Evolutionary conservation across 2,113 vertebrate species (phyloP).

Genomic region (Danionella cerebrum): DNA sequence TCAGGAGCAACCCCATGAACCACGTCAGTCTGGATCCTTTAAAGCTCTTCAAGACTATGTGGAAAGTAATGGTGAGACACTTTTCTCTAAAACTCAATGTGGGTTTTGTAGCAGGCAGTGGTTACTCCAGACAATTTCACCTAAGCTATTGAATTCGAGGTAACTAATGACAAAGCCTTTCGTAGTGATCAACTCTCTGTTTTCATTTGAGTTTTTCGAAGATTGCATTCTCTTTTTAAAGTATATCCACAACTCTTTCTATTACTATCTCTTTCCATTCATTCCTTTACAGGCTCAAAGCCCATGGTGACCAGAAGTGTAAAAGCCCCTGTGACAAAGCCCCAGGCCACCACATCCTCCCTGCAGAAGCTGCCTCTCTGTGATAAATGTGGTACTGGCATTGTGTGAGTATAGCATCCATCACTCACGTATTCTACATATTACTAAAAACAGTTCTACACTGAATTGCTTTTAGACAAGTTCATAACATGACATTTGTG

Average conservation of each 20-base stretch:
- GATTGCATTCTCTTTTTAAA: background rate
- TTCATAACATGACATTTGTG: background rate
- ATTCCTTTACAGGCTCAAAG: conserved; percentile 70
- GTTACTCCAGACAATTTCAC: too few relatives aligned
- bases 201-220: background rate
- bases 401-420: conserved; percentile 76
- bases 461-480: background rate
- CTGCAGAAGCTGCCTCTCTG: conserved; percentile 88
- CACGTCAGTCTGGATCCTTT: conserved; percentile 94
- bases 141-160: too few relatives aligned
- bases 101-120: too few relatives aligned
- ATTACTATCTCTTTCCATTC: background rate
- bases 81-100: background rate
- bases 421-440: too few relatives aligned
- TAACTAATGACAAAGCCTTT: too few relatives aligned
- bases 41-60: conserved; percentile 89
- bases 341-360: conserved; percentile 57
- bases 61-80: conserved; percentile 78
- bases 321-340: conserved; percentile 81
- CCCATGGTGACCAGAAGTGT: conserved; percentile 82
- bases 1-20: conserved; percentile 69
- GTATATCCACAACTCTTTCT: background rate
- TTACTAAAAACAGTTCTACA: too few relatives aligned
- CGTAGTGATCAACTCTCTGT: too few relatives aligned
- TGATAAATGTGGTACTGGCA: conserved; percentile 92